These are phyloP conservation scores for Hyles vespertilio DNA, from an alignment of 1,140 invertebrate genomes.

Conservation along the genomic window DNA sequence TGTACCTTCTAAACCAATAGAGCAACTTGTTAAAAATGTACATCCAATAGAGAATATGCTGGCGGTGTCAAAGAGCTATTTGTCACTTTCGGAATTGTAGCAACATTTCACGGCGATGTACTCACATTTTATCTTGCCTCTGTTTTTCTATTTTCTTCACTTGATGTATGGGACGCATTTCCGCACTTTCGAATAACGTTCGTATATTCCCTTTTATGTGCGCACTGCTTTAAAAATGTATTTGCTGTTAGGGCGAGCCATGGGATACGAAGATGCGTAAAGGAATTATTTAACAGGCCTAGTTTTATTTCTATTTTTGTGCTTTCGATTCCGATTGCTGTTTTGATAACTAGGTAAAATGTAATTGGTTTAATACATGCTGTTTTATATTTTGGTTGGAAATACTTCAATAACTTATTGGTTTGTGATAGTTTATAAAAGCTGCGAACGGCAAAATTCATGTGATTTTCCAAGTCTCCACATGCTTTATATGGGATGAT, in stretches of 20 bases:
- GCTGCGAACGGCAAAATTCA: too few species aligned
- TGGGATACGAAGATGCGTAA: slow-evolving; percentile 41
- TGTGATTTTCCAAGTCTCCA: too few species aligned
- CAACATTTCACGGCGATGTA: slow-evolving; percentile 48
- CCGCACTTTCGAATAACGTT: slow-evolving; percentile 62
- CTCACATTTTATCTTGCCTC: slow-evolving; percentile 50
- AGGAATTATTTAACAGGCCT: slow-evolving; percentile 41
- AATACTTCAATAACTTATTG: too few species aligned
- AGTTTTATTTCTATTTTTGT: slow-evolving; percentile 4
- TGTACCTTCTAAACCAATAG: too few species aligned
- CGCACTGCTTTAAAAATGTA: slow-evolving; percentile 64
- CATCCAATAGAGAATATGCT: slow-evolving; percentile 35
- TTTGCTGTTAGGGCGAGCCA: slow-evolving; percentile 34
- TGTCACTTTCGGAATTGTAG: slow-evolving; percentile 51
- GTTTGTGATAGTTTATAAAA: too few species aligned
- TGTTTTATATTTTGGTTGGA: too few species aligned
- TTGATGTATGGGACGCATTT: slow-evolving; percentile 67
- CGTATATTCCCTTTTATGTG: slow-evolving; percentile 62
- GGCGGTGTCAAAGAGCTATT: slow-evolving; percentile 38
- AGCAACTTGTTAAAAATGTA: slow-evolving; percentile 12
- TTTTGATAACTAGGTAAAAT: not conserved
- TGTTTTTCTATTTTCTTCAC: slow-evolving; percentile 63
- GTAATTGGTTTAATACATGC: too few species aligned
- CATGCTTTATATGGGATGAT: too few species aligned
- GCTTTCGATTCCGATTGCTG: not conserved